These are phyloP conservation scores for Neomonachus schauinslandi DNA, from an alignment of 2,113 vertebrate genomes.

Conservation along the genomic window DNA sequence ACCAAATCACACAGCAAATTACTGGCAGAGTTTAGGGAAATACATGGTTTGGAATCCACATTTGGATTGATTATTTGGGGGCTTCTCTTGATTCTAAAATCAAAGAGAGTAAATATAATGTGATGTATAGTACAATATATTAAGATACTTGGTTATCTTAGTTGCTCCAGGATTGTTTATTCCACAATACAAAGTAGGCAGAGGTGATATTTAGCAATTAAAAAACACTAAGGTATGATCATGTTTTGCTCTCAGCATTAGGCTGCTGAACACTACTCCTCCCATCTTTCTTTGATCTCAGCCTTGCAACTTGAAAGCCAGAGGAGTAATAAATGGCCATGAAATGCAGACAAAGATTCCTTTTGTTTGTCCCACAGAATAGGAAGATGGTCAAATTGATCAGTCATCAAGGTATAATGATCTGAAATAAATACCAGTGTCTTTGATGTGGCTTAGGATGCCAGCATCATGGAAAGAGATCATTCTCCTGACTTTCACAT, in stretches of 20 bases:
- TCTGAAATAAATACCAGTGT: conserved; percentile 54
- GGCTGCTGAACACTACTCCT: not conserved
- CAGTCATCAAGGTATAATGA: conserved; percentile 69
- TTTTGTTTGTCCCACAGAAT: conserved; percentile 66
- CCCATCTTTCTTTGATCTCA: conserved; percentile 69
- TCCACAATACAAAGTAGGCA: not conserved
- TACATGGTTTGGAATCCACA: not conserved
- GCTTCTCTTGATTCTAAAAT: not conserved
- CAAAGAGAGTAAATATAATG: not conserved
- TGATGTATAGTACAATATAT: not conserved
- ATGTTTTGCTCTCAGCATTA: not conserved
- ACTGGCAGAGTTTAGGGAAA: fast-evolving
- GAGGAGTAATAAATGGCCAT: conserved; percentile 59
- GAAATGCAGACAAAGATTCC: conserved; percentile 64
- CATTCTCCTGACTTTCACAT: conserved; percentile 62
- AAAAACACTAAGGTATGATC: not conserved
- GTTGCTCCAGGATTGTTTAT: not conserved
- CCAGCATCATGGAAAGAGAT: conserved; percentile 57
- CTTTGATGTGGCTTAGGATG: conserved; percentile 76
- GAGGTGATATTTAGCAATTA: not conserved
- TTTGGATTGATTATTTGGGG: not conserved
- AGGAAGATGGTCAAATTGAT: conserved; percentile 64
- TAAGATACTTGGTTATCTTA: not conserved
- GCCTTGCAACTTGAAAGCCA: conserved; percentile 48
- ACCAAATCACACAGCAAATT: not conserved